phyloP scores from a whole-genome alignment of 1,140 invertebrate genomes.

The Vanessa tameamea region DNA sequence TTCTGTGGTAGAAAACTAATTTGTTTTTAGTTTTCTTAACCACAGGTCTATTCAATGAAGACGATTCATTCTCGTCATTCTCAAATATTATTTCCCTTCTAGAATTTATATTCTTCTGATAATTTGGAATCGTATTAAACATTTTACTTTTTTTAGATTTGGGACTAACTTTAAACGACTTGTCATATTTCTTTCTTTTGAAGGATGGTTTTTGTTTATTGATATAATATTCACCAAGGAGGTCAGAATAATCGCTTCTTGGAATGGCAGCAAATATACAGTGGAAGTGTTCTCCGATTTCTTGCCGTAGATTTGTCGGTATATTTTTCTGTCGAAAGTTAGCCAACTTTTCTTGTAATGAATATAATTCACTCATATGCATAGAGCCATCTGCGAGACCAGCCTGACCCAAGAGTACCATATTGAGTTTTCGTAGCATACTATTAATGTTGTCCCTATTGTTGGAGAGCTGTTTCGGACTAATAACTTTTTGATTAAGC shows the following conservation, averaged over 20 bases:
- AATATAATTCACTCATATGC: slow-evolving; percentile 73
- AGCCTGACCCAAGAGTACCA: slow-evolving; percentile 80
- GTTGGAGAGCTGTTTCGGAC: slow-evolving; percentile 73
- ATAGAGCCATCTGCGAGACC: slow-evolving; percentile 77
- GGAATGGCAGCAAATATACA: slow-evolving; percentile 73
- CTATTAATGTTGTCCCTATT: slow-evolving; percentile 68
- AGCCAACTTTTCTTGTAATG: slow-evolving; percentile 67
- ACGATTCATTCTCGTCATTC: slow-evolving; percentile 19
- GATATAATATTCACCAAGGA: slow-evolving; percentile 71
- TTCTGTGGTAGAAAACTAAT: slow-evolving; percentile 52
- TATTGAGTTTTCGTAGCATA: slow-evolving; percentile 76
- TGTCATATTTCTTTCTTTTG: slow-evolving; percentile 51
- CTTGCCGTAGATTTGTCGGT: slow-evolving; percentile 61
- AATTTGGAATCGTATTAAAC: slow-evolving; percentile 41
- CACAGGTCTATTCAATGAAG: not conserved
- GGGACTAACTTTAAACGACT: slow-evolving; percentile 38
- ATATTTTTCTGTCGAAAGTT: slow-evolving; percentile 69
- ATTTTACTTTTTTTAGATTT: slow-evolving; percentile 44
- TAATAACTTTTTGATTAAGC: slow-evolving; percentile 69
- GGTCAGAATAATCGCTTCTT: slow-evolving; percentile 73
- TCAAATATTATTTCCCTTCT: slow-evolving; percentile 3
- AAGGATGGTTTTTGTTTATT: slow-evolving; percentile 34
- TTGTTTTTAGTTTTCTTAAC: slow-evolving; percentile 43
- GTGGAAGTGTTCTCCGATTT: slow-evolving; percentile 78
- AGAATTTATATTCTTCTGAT: slow-evolving; percentile 30